Conservation (phyloP, 2,113 vertebrate species). For the Scolopax mira region DNA sequence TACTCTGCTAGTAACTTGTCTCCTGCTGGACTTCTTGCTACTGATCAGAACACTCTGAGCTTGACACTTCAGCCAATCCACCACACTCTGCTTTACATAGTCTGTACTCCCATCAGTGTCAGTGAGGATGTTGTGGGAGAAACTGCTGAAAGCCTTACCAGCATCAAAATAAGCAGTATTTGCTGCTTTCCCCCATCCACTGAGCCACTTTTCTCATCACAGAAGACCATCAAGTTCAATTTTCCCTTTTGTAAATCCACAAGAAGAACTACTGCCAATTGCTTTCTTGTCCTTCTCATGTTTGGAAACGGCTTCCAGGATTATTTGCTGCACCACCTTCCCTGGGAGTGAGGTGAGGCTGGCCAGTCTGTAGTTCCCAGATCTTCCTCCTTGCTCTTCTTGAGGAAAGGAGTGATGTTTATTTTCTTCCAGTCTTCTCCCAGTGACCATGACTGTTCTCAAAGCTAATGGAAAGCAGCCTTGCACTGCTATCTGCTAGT, state of each 20-base stretch:
- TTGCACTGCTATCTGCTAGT: not conserved
- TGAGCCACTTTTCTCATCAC: not conserved
- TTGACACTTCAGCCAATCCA: not conserved
- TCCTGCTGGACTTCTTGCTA: not conserved
- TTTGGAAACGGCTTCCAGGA: not conserved
- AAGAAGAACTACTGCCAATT: not conserved
- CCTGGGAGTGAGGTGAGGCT: not conserved
- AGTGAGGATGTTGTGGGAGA: not conserved
- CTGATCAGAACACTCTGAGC: not conserved
- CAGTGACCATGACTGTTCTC: not conserved
- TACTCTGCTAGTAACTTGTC: not conserved
- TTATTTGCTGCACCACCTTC: not conserved
- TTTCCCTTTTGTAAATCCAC: not conserved
- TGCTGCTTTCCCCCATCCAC: not conserved
- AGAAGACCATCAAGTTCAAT: not conserved
- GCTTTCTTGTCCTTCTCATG: not conserved
- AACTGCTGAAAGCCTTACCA: not conserved
- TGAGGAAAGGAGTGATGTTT: not conserved
- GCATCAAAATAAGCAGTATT: not conserved
- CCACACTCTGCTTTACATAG: not conserved
- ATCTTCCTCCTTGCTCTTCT: not conserved
- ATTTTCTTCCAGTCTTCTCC: not conserved
- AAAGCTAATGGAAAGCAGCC: not conserved
- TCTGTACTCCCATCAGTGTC: rapidly evolving
- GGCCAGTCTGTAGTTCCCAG: not conserved